Base-by-base conservation (phyloP, 92 coral and sea anemone genomes). In the Porites lobata region DNA sequence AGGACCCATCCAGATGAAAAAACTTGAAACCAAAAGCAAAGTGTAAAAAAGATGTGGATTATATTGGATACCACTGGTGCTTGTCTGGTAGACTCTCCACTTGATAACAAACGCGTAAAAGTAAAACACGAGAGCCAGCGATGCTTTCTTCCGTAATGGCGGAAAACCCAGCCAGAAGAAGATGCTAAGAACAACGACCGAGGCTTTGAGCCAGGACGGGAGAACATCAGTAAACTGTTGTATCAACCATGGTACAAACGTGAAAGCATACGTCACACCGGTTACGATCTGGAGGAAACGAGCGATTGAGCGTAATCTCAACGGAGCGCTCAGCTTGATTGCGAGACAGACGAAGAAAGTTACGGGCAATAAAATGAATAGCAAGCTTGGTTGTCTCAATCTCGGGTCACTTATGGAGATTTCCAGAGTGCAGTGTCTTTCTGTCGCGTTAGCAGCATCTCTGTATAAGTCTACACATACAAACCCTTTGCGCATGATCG, bases 141-240 rank as follows among this genome's bases (percentile, higher is more conserved):
- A 92, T 10, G 98, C 96, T 56, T 87, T 87, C 14, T 20, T 82
- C 50, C 98, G 88, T 32, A 95, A 85, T 7, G 96, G 98, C 1
- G 98, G 98, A 59, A 95, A 93, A 21, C 98, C 98, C 14, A 84
- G 87, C 98, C 98, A 95, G 78, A 95, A 95, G 72, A 95, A 82
- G 59, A 93, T 20, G 63, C 96, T 93, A 38, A 95, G 79, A 72
- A 68, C 88, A 19, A 95, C 65, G 20, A 91, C 88, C 32, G 91
- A 72, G 77, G 89, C 80, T 43, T 88, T 92, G 19, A 92, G 90
- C 90, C 95, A 89, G 8, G 71, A 12, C 12, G 99, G 96, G 11
- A 90, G 79, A 20, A 78, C 89, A 32, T 89, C 84, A 50, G 81
- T 12, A 69, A 92, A 93, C 86, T 95, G 98, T 54, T 95, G 94